A percentile compares a stretch with the other conserved stretches of the same genome.
Evolutionary conservation across 30 jellyfish, hydroid and myxozoan genomes (phyloP).

Genomic region (Chrysaora quinquecirrha): DNA sequence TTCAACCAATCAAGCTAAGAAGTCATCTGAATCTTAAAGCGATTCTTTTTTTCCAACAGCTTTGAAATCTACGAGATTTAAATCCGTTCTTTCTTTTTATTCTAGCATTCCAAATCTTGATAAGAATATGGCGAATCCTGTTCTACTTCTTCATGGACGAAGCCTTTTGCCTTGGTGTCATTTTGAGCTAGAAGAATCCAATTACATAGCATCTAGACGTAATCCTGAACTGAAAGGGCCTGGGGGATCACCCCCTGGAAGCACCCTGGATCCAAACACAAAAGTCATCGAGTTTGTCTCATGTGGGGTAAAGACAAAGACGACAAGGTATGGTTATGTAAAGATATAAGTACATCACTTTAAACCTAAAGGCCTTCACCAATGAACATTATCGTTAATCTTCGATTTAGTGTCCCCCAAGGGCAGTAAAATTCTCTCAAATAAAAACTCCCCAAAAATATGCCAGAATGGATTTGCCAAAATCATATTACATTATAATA

Average conservation of each 20-base stretch:
- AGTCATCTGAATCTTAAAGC: too few species aligned
- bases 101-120: conserved; percentile 76
- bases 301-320: conserved; percentile 79
- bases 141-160: conserved; percentile 72
- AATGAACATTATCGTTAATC: too few species aligned
- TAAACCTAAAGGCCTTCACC: too few species aligned
- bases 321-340: conserved; percentile 61
- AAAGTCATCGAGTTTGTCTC: conserved; percentile 84
- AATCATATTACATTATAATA: too few species aligned
- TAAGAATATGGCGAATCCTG: conserved; percentile 58
- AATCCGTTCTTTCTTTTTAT: background rate
- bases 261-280: conserved; percentile 77
- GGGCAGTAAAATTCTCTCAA: too few species aligned
- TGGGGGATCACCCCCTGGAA: conserved; percentile 91
- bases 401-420: too few species aligned
- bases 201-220: conserved; percentile 80
- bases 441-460: too few species aligned
- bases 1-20: too few species aligned
- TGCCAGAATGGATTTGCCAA: too few species aligned
- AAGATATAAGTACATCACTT: too few species aligned
- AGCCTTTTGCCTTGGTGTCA: conserved; percentile 98
- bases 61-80: too few species aligned
- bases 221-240: conserved; percentile 95
- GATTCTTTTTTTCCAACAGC: too few species aligned
- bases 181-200: conserved; percentile 85